These are phyloP conservation scores for Pogona vitticeps DNA, from an alignment of 2,113 vertebrate genomes.

Conservation along the genomic window DNA sequence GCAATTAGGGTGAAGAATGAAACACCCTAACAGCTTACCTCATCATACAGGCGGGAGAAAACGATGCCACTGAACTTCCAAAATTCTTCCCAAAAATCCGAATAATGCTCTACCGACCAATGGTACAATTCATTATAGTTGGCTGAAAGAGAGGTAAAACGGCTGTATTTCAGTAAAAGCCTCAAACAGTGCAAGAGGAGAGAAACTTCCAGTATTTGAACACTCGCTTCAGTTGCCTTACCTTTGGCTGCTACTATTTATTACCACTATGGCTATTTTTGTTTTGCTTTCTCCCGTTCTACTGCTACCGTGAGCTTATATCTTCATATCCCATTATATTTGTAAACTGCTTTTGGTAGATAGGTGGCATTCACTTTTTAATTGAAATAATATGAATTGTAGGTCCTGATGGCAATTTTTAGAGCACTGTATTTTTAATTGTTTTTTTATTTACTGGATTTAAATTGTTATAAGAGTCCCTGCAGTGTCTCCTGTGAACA, in stretches of 20 bases:
- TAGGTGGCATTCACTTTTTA: too few relatives aligned
- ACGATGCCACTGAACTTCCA: constrained; percentile 90
- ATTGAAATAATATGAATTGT: too few relatives aligned
- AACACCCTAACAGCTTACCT: constrained; percentile 76
- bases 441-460: too few relatives aligned
- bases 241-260: not conserved
- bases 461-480: too few relatives aligned
- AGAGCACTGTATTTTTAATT: too few relatives aligned
- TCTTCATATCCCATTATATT: not conserved
- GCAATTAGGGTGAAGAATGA: not conserved
- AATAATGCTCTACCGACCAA: constrained; percentile 90
- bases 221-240: not conserved
- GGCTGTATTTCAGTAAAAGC: not conserved
- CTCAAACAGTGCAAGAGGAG: not conserved
- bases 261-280: not conserved
- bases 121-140: constrained; percentile 92
- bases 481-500: too few relatives aligned
- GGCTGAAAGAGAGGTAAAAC: constrained; percentile 65
- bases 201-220: not conserved
- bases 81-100: constrained; percentile 93
- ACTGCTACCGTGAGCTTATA: too few relatives aligned
- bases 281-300: not conserved
- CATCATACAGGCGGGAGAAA: constrained; percentile 84
- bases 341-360: not conserved
- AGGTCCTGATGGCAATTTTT: too few relatives aligned